Evolutionary conservation across 1,140 invertebrate species (phyloP).

Genomic region (Bilobella aurantiaca): DNA sequence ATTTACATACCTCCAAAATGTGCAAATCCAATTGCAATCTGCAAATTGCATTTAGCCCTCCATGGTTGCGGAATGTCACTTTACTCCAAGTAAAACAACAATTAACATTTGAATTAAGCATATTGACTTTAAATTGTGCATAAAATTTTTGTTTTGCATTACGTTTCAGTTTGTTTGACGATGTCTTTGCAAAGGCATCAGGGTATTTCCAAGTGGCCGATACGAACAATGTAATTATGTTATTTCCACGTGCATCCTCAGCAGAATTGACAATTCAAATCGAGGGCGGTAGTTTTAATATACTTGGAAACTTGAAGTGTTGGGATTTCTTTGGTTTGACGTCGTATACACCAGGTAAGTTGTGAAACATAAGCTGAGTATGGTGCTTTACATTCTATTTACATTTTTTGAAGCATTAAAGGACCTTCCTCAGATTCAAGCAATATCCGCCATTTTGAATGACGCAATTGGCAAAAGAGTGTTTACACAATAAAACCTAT

Average conservation of each 20-base stretch:
- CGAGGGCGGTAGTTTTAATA: too few species aligned
- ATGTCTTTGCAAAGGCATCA: not conserved
- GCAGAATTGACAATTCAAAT: not conserved
- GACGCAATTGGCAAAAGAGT: too few species aligned
- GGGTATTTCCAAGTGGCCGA: not conserved
- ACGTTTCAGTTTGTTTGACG: not conserved
- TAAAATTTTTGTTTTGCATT: not conserved
- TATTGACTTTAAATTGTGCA: not conserved
- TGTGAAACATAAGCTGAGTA: not conserved
- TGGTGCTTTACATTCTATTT: too few species aligned
- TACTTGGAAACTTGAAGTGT: not conserved
- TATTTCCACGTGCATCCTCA: not conserved
- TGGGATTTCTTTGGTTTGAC: not conserved
- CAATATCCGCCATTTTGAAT: not conserved
- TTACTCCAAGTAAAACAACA: not conserved
- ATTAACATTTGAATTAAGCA: too few species aligned
- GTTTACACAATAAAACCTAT: too few species aligned
- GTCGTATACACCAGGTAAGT: not conserved
- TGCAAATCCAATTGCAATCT: not conserved
- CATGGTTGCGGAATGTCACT: not conserved
- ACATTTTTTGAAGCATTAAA: not conserved
- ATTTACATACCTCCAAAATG: not conserved
- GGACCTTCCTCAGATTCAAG: not conserved
- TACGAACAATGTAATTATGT: not conserved
- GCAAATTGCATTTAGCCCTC: not conserved